Percentiles rank a stretch among this genome's conserved stretches.
Conservation (phyloP, 92 coral and sea anemone genomes). For the Epizoanthus scotinus region DNA sequence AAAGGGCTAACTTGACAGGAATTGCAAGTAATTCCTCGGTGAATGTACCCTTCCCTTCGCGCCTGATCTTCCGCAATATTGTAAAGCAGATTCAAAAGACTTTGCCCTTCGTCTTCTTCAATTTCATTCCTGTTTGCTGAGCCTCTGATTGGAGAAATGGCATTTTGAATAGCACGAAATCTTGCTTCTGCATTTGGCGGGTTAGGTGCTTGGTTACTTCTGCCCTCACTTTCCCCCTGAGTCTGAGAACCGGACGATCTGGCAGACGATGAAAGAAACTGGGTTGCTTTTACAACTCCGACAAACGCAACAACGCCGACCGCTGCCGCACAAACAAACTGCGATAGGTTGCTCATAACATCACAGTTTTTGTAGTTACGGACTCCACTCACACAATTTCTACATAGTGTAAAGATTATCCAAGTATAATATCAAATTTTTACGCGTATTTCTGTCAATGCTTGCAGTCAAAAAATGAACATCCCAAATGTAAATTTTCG, state of each 20-base stretch:
- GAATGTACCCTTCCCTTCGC: conserved; percentile 83
- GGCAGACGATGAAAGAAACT: conserved; percentile 25
- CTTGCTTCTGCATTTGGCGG: conserved; percentile 45
- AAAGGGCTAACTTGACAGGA: conserved; percentile 91
- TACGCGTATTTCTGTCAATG: too few species aligned
- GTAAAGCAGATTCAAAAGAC: conserved; percentile 77
- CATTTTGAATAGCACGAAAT: conserved; percentile 73
- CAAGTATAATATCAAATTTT: neutral
- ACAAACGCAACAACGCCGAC: conserved; percentile 90
- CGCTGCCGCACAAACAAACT: conserved; percentile 90
- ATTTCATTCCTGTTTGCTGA: conserved; percentile 26
- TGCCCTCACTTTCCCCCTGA: conserved; percentile 1
- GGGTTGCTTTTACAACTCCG: conserved; percentile 66
- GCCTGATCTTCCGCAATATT: conserved; percentile 95
- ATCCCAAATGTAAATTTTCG: conserved; percentile 33
- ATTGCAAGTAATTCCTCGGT: conserved; percentile 97
- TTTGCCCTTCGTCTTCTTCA: conserved; percentile 68
- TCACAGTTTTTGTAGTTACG: neutral
- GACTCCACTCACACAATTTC: neutral
- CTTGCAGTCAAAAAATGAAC: too few species aligned
- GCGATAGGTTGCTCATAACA: conserved; percentile 75
- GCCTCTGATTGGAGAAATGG: conserved; percentile 73
- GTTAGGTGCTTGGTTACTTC: neutral
- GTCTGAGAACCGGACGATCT: conserved; percentile 1
- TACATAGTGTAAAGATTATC: neutral